Conservation (phyloP, 92 coral and sea anemone genomes). For the Micromussa lordhowensis region DNA sequence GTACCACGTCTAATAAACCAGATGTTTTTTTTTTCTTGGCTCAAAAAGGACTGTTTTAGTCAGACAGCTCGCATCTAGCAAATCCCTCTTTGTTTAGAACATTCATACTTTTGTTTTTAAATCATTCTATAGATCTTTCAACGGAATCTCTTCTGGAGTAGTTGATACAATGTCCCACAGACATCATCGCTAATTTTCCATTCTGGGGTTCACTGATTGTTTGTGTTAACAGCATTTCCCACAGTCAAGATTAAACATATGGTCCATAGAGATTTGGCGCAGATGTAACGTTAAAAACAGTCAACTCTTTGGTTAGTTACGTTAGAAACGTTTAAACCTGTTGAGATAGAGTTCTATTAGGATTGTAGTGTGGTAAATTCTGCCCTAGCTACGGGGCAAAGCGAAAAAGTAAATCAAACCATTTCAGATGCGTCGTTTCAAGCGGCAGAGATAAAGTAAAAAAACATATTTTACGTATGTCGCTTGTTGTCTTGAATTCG, state of each 20-base stretch:
- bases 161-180: neutral
- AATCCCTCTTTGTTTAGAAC: neutral
- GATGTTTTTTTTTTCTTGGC: neutral
- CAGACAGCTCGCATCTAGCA: neutral
- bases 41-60: neutral
- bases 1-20: neutral
- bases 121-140: neutral
- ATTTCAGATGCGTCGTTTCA: neutral
- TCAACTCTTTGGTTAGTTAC: neutral
- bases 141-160: neutral
- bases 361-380: neutral
- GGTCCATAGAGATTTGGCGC: neutral
- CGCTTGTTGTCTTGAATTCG: neutral
- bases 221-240: conserved; percentile 2
- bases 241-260: neutral
- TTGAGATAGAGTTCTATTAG: neutral
- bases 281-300: neutral
- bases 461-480: neutral
- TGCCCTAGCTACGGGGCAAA: neutral
- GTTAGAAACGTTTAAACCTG: neutral
- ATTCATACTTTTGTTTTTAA: neutral
- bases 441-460: neutral
- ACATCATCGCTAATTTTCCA: neutral
- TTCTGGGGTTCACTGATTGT: neutral
- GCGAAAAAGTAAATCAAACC: neutral